These are phyloP conservation scores for Meiosimyza decipiens DNA, from an alignment of 2,888 invertebrate species.

Conservation along the genomic window DNA sequence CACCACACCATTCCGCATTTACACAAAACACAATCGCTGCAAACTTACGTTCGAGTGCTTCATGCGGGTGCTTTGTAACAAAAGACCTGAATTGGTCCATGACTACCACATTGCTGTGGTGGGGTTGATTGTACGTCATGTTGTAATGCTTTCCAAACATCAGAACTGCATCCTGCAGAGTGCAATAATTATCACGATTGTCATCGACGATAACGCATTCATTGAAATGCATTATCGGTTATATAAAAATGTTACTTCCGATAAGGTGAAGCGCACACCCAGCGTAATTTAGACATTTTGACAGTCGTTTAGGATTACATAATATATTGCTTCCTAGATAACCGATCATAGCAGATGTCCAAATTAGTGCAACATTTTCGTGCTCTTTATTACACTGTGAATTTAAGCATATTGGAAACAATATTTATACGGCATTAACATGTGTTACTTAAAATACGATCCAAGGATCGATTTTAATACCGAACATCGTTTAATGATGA, in stretches of 20 bases:
- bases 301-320: constrained; percentile 17
- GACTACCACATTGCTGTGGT: not conserved
- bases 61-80: constrained; percentile 2
- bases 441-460: no score
- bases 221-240: no score
- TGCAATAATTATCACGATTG: not conserved
- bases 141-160: not conserved
- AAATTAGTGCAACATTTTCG: not conserved
- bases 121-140: not conserved
- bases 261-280: not conserved
- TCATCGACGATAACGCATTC: no score
- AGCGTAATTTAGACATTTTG: constrained; percentile 14
- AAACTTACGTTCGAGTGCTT: constrained; percentile 8
- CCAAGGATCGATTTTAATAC: no score
- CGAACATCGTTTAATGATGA: not conserved
- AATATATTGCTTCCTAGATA: constrained; percentile 18
- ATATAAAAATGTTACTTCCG: not conserved
- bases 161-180: not conserved
- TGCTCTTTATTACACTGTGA: not conserved
- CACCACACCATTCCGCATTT: not conserved
- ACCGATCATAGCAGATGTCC: constrained; percentile 20
- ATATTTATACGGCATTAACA: no score
- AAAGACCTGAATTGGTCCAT: no score
- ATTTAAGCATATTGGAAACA: no score
- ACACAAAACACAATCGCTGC: not conserved